Conservation (phyloP, 2,113 vertebrate genomes). For the Ophiodon elongatus region DNA sequence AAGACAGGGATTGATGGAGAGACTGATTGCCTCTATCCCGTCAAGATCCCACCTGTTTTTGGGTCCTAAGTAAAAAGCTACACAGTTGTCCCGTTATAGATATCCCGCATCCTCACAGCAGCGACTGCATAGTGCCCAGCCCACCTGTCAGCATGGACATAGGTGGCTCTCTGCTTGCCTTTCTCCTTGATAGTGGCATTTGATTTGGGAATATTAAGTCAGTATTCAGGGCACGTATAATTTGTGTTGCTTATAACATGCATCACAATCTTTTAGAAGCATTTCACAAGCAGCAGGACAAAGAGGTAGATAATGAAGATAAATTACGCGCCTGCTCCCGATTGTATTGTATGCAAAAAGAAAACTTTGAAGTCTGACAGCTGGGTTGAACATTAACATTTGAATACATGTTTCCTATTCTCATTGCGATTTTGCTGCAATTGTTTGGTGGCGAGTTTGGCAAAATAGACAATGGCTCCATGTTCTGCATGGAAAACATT, state of each 20-base stretch:
- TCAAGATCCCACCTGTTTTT: slow-evolving; percentile 81
- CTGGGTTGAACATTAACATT: slow-evolving; percentile 76
- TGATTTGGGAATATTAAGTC: slow-evolving; percentile 63
- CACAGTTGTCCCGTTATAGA: slow-evolving; percentile 59
- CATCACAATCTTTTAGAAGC: slow-evolving; percentile 58
- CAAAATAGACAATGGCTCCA: slow-evolving; percentile 71
- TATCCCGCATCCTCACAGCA: slow-evolving; percentile 63
- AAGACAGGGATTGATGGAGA: slow-evolving; percentile 83
- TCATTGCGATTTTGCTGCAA: slow-evolving; percentile 57
- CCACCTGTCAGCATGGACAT: slow-evolving; percentile 61
- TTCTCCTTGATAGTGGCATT: slow-evolving; percentile 69
- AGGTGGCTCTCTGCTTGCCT: slow-evolving; percentile 55
- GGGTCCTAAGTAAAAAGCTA: slow-evolving; percentile 57
- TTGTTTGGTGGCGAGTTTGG: slow-evolving; percentile 70
- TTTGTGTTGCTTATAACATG: slow-evolving; percentile 56
- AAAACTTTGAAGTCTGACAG: slow-evolving; percentile 71
- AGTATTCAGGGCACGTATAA: slow-evolving; percentile 57
- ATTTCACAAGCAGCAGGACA: slow-evolving; percentile 51
- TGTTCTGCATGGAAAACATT: slow-evolving; percentile 72
- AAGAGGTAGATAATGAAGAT: slow-evolving; percentile 56
- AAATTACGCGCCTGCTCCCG: slow-evolving; percentile 54
- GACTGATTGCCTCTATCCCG: slow-evolving; percentile 77
- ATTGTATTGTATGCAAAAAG: slow-evolving; percentile 60
- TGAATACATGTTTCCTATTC: slow-evolving; percentile 72
- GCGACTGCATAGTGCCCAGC: slow-evolving; percentile 52